Evolutionary conservation across 2,113 vertebrate genomes (phyloP).

Genomic region (Cnemophilus loriae): DNA sequence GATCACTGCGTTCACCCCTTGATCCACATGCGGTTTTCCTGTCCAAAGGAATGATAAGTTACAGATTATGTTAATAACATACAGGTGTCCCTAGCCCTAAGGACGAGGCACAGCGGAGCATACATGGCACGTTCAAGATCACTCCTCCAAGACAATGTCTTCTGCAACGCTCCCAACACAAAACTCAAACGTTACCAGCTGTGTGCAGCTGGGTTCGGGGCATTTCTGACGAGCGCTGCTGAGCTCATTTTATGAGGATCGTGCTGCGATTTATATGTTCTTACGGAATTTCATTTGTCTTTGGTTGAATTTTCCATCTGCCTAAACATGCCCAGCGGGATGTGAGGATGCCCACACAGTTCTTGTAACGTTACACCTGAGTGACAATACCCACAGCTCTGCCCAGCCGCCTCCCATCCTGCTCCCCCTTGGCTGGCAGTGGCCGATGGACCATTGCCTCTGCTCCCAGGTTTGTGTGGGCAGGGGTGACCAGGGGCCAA

Average conservation of each 20-base stretch:
- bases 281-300: conserved; percentile 23
- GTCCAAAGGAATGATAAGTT: not conserved
- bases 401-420: not conserved
- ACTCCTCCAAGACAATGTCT: not conserved
- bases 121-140: not conserved
- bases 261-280: not conserved
- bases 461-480: fast-evolving
- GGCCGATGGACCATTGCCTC: fast-evolving
- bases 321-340: conserved; percentile 30
- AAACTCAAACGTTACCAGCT: not conserved
- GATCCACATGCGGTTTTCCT: not conserved
- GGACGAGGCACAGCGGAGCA: not conserved
- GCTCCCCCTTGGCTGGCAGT: not conserved
- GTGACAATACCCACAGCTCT: not conserved
- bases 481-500: not conserved
- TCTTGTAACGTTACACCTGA: not conserved
- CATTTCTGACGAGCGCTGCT: not conserved
- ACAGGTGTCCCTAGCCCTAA: not conserved
- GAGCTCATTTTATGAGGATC: not conserved
- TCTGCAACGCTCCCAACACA: not conserved
- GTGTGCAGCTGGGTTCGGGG: fast-evolving
- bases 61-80: conserved; percentile 26
- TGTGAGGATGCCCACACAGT: conserved; percentile 26
- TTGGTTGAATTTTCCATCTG: conserved; percentile 18
- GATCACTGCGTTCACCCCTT: not conserved